phyloP scores from a whole-genome alignment of 1,140 invertebrate genomes.

The Bombus waltoni region DNA sequence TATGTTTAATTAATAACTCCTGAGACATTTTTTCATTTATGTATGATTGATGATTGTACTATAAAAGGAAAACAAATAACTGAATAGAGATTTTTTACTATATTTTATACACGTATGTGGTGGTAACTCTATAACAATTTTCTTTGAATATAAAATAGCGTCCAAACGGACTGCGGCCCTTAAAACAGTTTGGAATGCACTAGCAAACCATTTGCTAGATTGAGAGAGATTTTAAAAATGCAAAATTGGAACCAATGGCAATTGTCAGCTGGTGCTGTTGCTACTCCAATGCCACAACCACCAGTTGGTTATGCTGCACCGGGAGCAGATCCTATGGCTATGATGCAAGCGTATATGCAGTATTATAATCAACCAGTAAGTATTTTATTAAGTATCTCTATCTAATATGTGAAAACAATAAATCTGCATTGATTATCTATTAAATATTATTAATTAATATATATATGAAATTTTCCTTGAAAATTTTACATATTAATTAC shows the following conservation, averaged over 20 bases:
- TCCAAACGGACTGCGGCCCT: conserved; percentile 75
- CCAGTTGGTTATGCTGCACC: conserved; percentile 77
- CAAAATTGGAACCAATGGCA: conserved; percentile 83
- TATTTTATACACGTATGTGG: conserved; percentile 18
- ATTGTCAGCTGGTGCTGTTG: conserved; percentile 76
- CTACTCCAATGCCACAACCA: conserved; percentile 78
- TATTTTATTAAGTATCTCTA: conserved; percentile 50
- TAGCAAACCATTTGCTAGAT: conserved; percentile 65
- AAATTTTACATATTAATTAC: background rate
- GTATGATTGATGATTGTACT: conserved; percentile 12
- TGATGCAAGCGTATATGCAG: conserved; percentile 81
- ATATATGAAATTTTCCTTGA: background rate
- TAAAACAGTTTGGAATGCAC: conserved; percentile 73
- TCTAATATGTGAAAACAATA: background rate
- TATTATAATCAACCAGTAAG: conserved; percentile 83
- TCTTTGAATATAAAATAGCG: conserved; percentile 77
- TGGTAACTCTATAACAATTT: conserved; percentile 67
- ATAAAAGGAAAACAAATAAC: conserved; percentile 15
- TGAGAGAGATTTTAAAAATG: conserved; percentile 74
- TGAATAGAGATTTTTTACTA: conserved; percentile 19
- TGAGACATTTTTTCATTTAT: background rate
- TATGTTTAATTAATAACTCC: background rate
- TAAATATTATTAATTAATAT: background rate
- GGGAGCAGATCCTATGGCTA: conserved; percentile 79
- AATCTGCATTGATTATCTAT: background rate